Conservation (phyloP, 2,888 invertebrate genomes). For the Aphelenchoides bicaudatus region DNA sequence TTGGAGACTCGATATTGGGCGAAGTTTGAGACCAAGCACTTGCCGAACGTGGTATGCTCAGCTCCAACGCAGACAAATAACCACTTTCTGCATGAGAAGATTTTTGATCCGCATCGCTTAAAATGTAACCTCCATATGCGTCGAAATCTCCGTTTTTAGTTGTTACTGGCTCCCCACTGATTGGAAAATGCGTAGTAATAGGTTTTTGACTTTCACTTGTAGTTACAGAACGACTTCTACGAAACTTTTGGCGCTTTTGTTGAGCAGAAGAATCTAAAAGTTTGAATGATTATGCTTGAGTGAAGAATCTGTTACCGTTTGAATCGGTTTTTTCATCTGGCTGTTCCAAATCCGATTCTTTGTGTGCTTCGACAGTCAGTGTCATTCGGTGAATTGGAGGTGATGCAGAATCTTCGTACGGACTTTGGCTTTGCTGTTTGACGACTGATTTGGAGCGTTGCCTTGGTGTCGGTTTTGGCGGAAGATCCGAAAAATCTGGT, state of each 20-base stretch:
- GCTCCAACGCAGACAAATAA: constrained; percentile 14
- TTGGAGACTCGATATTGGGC: not conserved
- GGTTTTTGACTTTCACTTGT: not conserved
- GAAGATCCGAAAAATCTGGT: not conserved
- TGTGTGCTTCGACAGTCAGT: no score
- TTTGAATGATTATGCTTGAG: no score
- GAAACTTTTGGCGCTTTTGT: constrained; percentile 1
- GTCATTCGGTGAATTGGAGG: no score
- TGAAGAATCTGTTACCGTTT: no score
- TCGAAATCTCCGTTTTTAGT: constrained; percentile 1
- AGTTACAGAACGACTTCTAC: constrained; percentile 3
- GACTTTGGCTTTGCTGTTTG: no score
- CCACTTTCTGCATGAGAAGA: not conserved
- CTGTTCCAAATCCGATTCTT: no score
- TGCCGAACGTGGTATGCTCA: constrained; percentile 13
- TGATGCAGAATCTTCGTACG: no score
- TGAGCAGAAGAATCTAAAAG: not conserved
- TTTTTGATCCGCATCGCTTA: not conserved
- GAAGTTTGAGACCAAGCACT: constrained; percentile 12
- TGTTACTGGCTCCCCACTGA: not conserved
- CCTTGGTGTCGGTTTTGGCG: not conserved
- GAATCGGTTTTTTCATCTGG: no score
- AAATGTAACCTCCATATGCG: constrained; percentile 12
- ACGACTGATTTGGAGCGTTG: constrained; percentile 9
- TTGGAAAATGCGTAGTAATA: constrained; percentile 14